phyloP scores from a whole-genome alignment of 1,140 invertebrate genomes.

The Heliothis subflexa region DNA sequence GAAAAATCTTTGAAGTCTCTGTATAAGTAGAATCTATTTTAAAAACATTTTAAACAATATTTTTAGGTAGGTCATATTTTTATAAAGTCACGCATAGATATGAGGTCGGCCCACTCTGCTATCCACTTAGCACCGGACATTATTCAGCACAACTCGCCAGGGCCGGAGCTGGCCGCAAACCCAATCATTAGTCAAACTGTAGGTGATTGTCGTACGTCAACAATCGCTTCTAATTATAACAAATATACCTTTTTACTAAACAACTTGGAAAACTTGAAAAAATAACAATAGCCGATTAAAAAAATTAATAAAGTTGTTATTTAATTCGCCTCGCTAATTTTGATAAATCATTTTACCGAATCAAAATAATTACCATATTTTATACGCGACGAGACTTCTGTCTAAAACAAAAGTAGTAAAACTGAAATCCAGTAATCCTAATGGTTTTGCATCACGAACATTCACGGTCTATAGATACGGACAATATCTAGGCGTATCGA shows the following conservation, averaged over 20 bases:
- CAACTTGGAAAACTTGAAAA: slow-evolving; percentile 7
- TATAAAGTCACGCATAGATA: slow-evolving; percentile 42
- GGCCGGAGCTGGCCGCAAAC: slow-evolving; percentile 33
- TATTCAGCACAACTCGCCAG: slow-evolving; percentile 64
- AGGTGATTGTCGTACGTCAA: slow-evolving; percentile 35
- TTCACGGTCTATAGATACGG: slow-evolving; percentile 29
- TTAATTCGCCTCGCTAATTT: neutral
- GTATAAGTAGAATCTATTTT: neutral
- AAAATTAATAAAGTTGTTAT: neutral
- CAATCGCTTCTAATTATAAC: slow-evolving; percentile 15
- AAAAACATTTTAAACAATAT: slow-evolving; percentile 19
- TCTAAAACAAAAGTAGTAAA: slow-evolving; percentile 43
- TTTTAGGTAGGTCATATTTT: slow-evolving; percentile 26
- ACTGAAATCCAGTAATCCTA: slow-evolving; percentile 41
- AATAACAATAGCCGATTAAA: neutral
- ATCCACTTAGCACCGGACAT: slow-evolving; percentile 78
- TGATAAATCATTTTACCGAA: slow-evolving; percentile 4
- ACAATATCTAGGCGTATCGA: slow-evolving; percentile 3
- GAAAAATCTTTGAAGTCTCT: too few species aligned
- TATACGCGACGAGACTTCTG: slow-evolving; percentile 34
- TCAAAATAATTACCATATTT: slow-evolving; percentile 37
- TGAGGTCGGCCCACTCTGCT: slow-evolving; percentile 54
- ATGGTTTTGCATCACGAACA: slow-evolving; percentile 41
- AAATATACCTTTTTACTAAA: slow-evolving; percentile 6
- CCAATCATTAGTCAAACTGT: slow-evolving; percentile 57